Base-by-base conservation (phyloP, 2,797 vertebrate species). In the Acipenser ruthenus region DNA sequence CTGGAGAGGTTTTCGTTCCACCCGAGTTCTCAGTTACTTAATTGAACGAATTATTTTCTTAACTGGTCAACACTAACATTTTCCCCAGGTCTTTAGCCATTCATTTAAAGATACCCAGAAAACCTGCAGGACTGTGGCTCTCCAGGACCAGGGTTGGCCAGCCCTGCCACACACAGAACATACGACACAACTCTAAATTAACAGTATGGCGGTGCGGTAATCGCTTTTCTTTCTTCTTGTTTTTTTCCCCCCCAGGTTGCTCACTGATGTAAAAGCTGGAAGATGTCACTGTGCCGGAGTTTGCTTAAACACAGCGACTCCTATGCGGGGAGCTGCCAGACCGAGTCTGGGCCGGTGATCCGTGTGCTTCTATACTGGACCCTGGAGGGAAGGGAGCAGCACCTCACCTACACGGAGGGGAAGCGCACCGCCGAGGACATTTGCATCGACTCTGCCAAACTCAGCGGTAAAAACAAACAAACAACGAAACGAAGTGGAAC, bases 361-460 rank as follows among this genome's bases (percentile, higher is more conserved):
- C 88, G 85, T 60, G 81, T 97, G 1, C 79, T 84, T 48, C 86
- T 98, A 8, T 91, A 94, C 77, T 95, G 90, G 90, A 84, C 83
- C 0, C 89, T 87, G 9, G 66, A 75, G 0, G 88, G 52, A 55
- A 37, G 85, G 3, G 88, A 92, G 0, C 79, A 69, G 1, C 93
- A 87, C 70, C 70, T 87, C 56, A 84, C 78, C 12, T 90, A 93
- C 72, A 71, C 66, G 0, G 72, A 75, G 1, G 83, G 83, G 6
- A 60, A 81, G 0, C 75, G 89, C 70, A 92, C 89, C 0, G 93
- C 90, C 0, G 95, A 97, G 80, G 89, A 93, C 0, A 79, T 94
- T 73, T 94, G 93, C 69, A 85, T 95, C 62, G 79, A 74, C 0
- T 80, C 94, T 0, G 92, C 94, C 1, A 84, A 89, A 67, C 76